These are phyloP conservation scores for Drosophila nr. medialis DNA, from an alignment of 2,888 invertebrate species.

Conservation along the genomic window DNA sequence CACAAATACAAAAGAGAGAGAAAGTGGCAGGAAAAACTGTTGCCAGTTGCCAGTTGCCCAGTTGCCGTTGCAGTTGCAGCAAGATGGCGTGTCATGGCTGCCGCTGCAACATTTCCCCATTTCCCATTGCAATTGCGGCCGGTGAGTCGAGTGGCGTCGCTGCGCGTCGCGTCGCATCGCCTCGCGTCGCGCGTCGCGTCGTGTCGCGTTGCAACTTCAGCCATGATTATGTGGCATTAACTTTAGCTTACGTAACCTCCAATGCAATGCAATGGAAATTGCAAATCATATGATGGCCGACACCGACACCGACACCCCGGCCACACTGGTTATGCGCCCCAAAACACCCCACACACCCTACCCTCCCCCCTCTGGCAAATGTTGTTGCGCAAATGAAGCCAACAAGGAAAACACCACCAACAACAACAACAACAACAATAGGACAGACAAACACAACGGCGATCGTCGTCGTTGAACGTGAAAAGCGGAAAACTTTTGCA, in stretches of 20 bases:
- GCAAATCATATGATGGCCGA: slow-evolving; percentile 75
- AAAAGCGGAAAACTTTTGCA: slow-evolving; percentile 84
- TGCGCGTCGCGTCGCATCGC: slow-evolving; percentile 7
- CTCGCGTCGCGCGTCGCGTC: slow-evolving; percentile 7
- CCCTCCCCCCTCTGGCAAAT: slow-evolving; percentile 36
- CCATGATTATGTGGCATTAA: slow-evolving; percentile 81
- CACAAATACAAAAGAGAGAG: slow-evolving; percentile 53
- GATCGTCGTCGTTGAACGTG: slow-evolving; percentile 85
- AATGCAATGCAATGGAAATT: slow-evolving; percentile 71
- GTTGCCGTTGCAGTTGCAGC: slow-evolving; percentile 48
- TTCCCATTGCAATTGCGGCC: slow-evolving; percentile 63
- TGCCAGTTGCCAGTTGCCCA: slow-evolving; percentile 13
- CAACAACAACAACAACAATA: slow-evolving; percentile 48
- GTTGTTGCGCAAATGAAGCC: slow-evolving; percentile 69
- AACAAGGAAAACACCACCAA: slow-evolving; percentile 66
- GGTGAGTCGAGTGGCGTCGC: slow-evolving; percentile 22
- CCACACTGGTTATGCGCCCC: slow-evolving; percentile 25
- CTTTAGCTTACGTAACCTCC: slow-evolving; percentile 76
- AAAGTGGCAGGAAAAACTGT: slow-evolving; percentile 74
- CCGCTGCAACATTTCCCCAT: slow-evolving; percentile 72
- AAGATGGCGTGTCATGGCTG: slow-evolving; percentile 73
- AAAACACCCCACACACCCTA: background rate
- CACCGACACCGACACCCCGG: slow-evolving; percentile 49
- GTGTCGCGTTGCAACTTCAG: slow-evolving; percentile 74
- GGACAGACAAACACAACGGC: slow-evolving; percentile 62